Conservation (phyloP, 1,140 invertebrate species). For the Drosophila neocordata region DNA sequence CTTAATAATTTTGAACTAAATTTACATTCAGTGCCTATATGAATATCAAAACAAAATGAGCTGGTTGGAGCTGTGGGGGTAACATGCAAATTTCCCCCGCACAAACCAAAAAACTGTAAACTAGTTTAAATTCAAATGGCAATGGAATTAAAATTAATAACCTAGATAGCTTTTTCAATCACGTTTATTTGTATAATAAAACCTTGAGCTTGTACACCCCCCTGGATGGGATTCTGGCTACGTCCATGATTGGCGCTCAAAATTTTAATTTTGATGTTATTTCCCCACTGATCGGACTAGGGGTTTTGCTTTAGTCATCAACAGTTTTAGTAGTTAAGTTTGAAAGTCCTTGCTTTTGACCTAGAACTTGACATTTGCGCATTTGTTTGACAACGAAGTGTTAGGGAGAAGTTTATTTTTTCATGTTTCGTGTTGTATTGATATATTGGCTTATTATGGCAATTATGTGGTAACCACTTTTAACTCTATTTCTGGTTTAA, state of each 20-base stretch:
- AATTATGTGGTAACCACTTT: no score
- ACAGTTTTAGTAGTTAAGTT: not conserved
- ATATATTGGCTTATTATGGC: no score
- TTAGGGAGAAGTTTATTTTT: not conserved
- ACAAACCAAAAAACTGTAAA: not conserved
- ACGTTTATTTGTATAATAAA: not conserved
- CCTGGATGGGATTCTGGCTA: not conserved
- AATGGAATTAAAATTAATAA: not conserved
- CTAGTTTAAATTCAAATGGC: not conserved
- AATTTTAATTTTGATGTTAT: not conserved
- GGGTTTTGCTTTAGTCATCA: not conserved
- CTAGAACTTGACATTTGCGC: conserved; percentile 5
- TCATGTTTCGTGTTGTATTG: no score
- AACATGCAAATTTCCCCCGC: no score
- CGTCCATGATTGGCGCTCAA: not conserved
- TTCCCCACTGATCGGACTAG: no score
- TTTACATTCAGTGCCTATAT: not conserved
- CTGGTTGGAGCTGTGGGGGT: no score
- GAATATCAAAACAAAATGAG: not conserved
- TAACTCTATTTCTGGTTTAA: no score
- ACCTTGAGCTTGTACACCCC: not conserved
- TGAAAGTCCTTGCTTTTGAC: not conserved
- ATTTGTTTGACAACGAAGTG: not conserved
- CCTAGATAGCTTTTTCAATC: not conserved
- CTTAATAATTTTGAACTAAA: not conserved